Evolutionary conservation across 2,113 vertebrate species (phyloP).

Genomic region (Baryphthengus martii): DNA sequence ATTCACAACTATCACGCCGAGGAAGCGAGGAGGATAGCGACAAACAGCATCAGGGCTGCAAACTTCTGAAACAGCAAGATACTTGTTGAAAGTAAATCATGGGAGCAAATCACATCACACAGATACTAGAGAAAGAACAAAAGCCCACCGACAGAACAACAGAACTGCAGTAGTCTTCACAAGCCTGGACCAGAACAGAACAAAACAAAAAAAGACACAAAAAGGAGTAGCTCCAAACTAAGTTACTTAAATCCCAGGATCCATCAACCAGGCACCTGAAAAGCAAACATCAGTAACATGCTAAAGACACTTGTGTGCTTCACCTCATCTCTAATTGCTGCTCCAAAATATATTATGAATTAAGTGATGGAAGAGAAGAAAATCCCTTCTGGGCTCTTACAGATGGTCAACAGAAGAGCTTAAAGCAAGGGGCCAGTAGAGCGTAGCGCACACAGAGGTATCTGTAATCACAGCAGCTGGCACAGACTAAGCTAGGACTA

Average conservation of each 20-base stretch:
- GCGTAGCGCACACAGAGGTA: accelerated
- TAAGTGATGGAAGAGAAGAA: neutral
- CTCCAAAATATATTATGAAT: neutral
- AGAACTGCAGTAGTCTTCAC: neutral
- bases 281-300: neutral
- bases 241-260: neutral
- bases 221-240: neutral
- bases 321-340: neutral
- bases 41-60: neutral
- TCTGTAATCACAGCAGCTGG: neutral
- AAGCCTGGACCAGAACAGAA: neutral
- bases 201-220: neutral
- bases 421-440: neutral
- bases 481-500: neutral
- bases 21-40: neutral
- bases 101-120: neutral
- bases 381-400: neutral
- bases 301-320: neutral
- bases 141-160: neutral
- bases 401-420: neutral
- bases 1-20: neutral
- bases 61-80: neutral
- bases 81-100: neutral
- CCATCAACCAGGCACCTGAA: neutral
- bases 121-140: neutral